Evolutionary conservation across 1,140 invertebrate species (phyloP), one percentile per base, ranked within the genome.

Genomic region (Pinna nobilis): DNA sequence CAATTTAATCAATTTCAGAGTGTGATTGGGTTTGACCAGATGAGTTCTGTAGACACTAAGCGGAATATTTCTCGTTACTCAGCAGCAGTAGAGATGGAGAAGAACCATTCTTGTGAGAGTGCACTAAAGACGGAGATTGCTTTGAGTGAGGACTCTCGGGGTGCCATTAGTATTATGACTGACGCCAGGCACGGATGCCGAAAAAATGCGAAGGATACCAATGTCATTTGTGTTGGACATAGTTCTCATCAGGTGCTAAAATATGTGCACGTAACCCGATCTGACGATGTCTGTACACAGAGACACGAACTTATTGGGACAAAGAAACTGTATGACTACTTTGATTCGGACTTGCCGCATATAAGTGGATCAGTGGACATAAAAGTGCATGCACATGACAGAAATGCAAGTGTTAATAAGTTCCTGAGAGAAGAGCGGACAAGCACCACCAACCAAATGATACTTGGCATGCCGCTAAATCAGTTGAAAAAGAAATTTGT

Each of bases 371-470:
- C 4, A 2, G 59, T 61, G n/a, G n/a, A n/a, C n/a, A n/a, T n/a
- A n/a, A n/a, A n/a, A n/a, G n/a, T n/a, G n/a, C 44, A 70, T 39
- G 39, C 53, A 9, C 57, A 70, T 63, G 68, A 70, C 57, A 35
- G 32, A 37, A 70, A 70, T 51, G 57, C 59, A 30, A 70, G 68
- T 41, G 32, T 70, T 7, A 61, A 70, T 30, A 70, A 60, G 50
- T 70, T 41, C 30, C 44, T 70, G 2, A 15, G 55, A 25, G 41
- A 33, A 18, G 35, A 70, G 25, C 33, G 39, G 32, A 37, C n/a
- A n/a, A 30, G 47, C 15, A 70, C 30, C 9, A 35, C 32, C 5
- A 59, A 39, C 18, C 53, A 44, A 60, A 70, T 50, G 68, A 70
- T 32, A 70, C 55, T 15, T 70, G 68, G 57, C 68, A 70, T 44